Percentiles rank a stretch among this genome's conserved stretches.
These are phyloP conservation scores for Drosophila lowei DNA, from an alignment of 1,140 invertebrate genomes.

Conservation along the genomic window DNA sequence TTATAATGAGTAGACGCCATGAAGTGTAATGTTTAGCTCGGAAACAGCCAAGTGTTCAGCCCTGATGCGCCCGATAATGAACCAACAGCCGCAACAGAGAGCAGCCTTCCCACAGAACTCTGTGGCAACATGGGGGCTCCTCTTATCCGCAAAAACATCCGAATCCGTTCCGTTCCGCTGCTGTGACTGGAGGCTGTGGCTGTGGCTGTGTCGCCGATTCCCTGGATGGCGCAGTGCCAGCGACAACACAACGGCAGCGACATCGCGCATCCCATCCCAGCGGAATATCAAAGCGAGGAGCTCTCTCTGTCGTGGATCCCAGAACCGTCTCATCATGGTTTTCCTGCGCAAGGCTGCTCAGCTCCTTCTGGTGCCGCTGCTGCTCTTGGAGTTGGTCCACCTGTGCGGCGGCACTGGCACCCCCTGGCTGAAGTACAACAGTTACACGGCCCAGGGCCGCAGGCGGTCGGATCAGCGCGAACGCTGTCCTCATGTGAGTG, in stretches of 20 bases:
- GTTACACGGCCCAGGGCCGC: slow-evolving; percentile 52
- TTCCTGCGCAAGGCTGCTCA: slow-evolving; percentile 21
- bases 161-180: slow-evolving; percentile 22
- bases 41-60: slow-evolving; percentile 30
- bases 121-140: slow-evolving; percentile 29
- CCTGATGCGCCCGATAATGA: slow-evolving; percentile 38
- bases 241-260: slow-evolving; percentile 27
- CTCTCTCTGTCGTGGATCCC: too few relatives aligned
- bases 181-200: slow-evolving; percentile 24
- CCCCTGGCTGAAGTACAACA: slow-evolving; percentile 67
- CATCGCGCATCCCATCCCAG: slow-evolving; percentile 32
- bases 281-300: slow-evolving; percentile 15
- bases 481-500: slow-evolving; percentile 69
- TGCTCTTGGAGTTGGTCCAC: slow-evolving; percentile 32
- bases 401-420: background rate
- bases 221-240: slow-evolving; percentile 55
- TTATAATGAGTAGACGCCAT: background rate
- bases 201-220: slow-evolving; percentile 30
- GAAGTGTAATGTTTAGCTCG: background rate
- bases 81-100: slow-evolving; percentile 12
- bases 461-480: slow-evolving; percentile 69
- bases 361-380: slow-evolving; percentile 9
- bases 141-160: slow-evolving; percentile 68
- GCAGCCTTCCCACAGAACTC: slow-evolving; percentile 37
- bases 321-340: slow-evolving; percentile 9